Conservation (phyloP, 2,888 invertebrate species). For the Horisme vitalbata region DNA sequence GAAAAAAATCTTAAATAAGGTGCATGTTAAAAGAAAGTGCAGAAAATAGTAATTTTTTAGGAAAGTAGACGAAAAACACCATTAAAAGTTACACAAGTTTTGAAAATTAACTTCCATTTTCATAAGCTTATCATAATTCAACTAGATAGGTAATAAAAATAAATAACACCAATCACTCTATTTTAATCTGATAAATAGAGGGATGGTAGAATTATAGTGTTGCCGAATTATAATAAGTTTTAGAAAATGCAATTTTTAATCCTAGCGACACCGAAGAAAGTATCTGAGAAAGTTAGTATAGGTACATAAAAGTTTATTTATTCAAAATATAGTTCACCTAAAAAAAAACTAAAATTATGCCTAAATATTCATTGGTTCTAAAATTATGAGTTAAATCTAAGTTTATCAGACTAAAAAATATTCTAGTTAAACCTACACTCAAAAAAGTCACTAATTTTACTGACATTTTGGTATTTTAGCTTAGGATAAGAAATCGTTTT, state of each 20-base stretch:
- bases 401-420: background rate
- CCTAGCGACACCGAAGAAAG: too few relatives aligned
- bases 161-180: too few relatives aligned
- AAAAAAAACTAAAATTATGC: constrained; percentile 3
- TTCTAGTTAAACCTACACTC: constrained; percentile 8
- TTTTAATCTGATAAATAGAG: too few relatives aligned
- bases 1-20: constrained; percentile 7
- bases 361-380: constrained; percentile 21
- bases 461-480: constrained; percentile 71
- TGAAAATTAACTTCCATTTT: too few relatives aligned
- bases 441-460: constrained; percentile 40
- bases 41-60: constrained; percentile 6
- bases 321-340: too few relatives aligned
- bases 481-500: constrained; percentile 60
- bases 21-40: constrained; percentile 22
- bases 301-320: too few relatives aligned
- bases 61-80: constrained; percentile 8
- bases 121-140: too few relatives aligned
- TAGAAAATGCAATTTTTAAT: too few relatives aligned
- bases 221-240: too few relatives aligned
- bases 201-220: too few relatives aligned
- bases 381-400: constrained; percentile 3
- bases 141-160: too few relatives aligned
- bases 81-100: background rate
- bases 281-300: too few relatives aligned